phyloP scores from a whole-genome alignment of 1,140 invertebrate genomes.

The Cyphomyrmex costatus region DNA sequence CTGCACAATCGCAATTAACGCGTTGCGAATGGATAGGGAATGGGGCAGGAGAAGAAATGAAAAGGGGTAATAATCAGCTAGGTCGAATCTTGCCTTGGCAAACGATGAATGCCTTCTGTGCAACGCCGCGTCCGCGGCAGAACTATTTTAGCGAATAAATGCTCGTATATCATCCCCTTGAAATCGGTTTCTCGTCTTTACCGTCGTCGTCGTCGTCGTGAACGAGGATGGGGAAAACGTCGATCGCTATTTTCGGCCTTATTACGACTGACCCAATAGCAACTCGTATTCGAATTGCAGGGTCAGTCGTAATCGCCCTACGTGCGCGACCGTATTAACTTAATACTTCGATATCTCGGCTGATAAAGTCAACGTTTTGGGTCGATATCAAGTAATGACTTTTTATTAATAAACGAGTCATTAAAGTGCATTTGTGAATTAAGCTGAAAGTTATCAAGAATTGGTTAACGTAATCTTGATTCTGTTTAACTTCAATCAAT shows the following conservation, averaged over 20 bases:
- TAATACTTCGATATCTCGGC: not conserved
- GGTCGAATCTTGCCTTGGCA: conserved; percentile 77
- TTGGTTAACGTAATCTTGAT: not conserved
- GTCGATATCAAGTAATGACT: not conserved
- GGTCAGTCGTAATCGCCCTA: conserved; percentile 64
- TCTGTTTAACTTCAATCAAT: not conserved
- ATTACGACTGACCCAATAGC: conserved; percentile 76
- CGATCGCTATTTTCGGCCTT: conserved; percentile 85
- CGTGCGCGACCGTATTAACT: conserved; percentile 47
- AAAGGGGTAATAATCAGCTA: conserved; percentile 70
- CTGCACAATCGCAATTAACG: conserved; percentile 68
- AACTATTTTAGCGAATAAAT: conserved; percentile 83
- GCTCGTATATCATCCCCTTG: conserved; percentile 79
- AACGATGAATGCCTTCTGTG: conserved; percentile 79
- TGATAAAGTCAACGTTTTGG: not conserved
- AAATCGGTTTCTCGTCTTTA: conserved; percentile 71
- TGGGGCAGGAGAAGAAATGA: not conserved
- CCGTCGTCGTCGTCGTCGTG: conserved; percentile 67
- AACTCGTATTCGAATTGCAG: conserved; percentile 35
- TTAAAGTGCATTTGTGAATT: conserved; percentile 24
- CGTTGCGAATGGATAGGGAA: not conserved
- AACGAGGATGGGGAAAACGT: conserved; percentile 79
- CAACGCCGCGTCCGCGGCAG: conserved; percentile 43
- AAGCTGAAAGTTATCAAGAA: not conserved
- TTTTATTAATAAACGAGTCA: not conserved